Evolutionary conservation across 2,797 vertebrate genomes (phyloP).

Genomic region (Hippopotamyrus pictus): DNA sequence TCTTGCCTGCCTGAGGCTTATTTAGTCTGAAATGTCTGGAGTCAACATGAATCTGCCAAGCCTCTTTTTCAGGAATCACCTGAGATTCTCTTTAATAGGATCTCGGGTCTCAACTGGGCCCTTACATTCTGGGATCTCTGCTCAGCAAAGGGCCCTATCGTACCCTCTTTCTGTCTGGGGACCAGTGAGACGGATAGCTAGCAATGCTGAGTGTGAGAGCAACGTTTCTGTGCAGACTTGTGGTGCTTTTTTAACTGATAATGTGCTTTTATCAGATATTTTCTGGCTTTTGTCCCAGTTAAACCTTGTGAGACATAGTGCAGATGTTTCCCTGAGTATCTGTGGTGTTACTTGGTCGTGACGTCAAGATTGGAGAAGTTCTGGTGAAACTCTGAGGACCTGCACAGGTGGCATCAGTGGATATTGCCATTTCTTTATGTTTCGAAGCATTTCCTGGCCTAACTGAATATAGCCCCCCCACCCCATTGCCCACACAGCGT

Average conservation of each 20-base stretch:
- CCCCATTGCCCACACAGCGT: slow-evolving; percentile 65
- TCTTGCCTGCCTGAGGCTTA: slow-evolving; percentile 38
- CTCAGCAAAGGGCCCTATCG: neutral
- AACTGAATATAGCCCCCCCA: neutral
- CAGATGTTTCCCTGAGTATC: neutral
- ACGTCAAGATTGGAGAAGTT: neutral
- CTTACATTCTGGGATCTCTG: neutral
- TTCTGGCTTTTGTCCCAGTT: neutral
- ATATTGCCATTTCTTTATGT: neutral
- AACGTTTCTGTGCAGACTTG: neutral
- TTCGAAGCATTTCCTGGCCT: neutral
- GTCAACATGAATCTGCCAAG: slow-evolving; percentile 42
- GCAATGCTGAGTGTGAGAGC: neutral
- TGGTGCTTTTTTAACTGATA: neutral
- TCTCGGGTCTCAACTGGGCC: slow-evolving; percentile 31
- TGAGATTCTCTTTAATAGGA: slow-evolving; percentile 36
- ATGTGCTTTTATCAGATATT: neutral
- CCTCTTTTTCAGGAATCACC: slow-evolving; percentile 34
- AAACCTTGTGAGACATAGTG: slow-evolving; percentile 1
- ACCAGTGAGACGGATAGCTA: neutral
- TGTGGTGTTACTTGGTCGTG: neutral
- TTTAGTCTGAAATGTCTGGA: slow-evolving; percentile 44
- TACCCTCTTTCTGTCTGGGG: neutral
- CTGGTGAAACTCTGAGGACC: neutral
- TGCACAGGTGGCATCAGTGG: neutral